phyloP scores from a whole-genome alignment of 2,888 invertebrate species.

The Diarsia brunnea region DNA sequence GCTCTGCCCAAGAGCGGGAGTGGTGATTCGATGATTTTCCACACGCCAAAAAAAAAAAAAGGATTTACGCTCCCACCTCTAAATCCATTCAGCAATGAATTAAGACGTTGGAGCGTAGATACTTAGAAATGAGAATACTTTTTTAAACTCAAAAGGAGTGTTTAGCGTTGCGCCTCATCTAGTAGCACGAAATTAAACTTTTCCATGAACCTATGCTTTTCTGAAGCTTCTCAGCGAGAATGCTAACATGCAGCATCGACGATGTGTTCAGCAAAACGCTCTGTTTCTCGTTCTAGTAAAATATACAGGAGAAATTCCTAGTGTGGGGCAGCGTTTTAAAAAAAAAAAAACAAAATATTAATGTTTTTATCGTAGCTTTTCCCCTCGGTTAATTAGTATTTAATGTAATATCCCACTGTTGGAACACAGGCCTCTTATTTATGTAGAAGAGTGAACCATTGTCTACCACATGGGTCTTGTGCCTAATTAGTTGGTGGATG shows the following conservation, averaged over 20 bases:
- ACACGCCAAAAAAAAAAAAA: no score
- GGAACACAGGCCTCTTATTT: not conserved
- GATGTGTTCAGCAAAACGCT: no score
- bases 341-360: no score
- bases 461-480: not conserved
- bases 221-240: no score
- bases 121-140: not conserved
- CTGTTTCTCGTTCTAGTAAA: no score
- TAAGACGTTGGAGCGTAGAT: not conserved
- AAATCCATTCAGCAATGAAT: no score
- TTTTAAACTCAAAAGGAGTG: not conserved
- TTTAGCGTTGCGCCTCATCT: not conserved
- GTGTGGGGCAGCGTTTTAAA: no score
- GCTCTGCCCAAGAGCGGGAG: no score
- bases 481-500: not conserved
- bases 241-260: no score
- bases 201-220: not conserved
- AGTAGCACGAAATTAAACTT: not conserved
- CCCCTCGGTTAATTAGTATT: not conserved
- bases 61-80: no score
- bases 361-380: not conserved
- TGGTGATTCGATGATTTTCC: no score
- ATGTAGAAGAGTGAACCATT: not conserved
- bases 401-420: not conserved
- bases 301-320: no score